Conservation (phyloP, 1,140 invertebrate species). For the Galleria mellonella region DNA sequence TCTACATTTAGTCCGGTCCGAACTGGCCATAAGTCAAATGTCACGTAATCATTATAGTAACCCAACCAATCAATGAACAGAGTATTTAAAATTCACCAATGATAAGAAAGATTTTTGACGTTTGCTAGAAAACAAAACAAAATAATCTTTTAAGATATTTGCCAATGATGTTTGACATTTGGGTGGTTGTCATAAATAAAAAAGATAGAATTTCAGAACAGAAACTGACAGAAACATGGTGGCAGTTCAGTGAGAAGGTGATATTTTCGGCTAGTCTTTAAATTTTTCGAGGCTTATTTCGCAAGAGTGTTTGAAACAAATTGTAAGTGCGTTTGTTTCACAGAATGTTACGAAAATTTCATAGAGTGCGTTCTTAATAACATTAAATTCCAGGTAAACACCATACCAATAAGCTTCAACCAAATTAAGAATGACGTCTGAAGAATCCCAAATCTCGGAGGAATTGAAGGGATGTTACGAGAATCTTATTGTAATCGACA, state of each 20-base stretch:
- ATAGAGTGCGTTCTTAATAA: slow-evolving; percentile 3
- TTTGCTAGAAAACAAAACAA: too few species aligned
- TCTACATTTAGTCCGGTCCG: too few species aligned
- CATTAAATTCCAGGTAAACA: slow-evolving; percentile 54
- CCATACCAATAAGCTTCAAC: slow-evolving; percentile 63
- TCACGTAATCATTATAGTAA: too few species aligned
- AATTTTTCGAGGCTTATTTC: slow-evolving; percentile 63
- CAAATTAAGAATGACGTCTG: slow-evolving; percentile 68
- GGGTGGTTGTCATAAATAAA: too few species aligned
- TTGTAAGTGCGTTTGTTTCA: slow-evolving; percentile 45
- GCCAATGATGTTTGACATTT: too few species aligned
- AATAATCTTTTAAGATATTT: too few species aligned
- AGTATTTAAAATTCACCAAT: too few species aligned
- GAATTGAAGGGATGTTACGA: slow-evolving; percentile 78
- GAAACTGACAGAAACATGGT: slow-evolving; percentile 55
- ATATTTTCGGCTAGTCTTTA: slow-evolving; percentile 60
- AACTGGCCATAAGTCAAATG: too few species aligned
- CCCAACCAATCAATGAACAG: too few species aligned
- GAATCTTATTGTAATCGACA: slow-evolving; percentile 94
- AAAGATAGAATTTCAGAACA: too few species aligned
- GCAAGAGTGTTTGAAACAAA: slow-evolving; percentile 70
- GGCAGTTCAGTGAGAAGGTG: slow-evolving; percentile 63
- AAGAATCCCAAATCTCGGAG: slow-evolving; percentile 64
- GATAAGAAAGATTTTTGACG: too few species aligned
- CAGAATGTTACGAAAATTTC: neutral